Evolutionary conservation across 2,113 vertebrate genomes (phyloP).

Genomic region (Pandion haliaetus): DNA sequence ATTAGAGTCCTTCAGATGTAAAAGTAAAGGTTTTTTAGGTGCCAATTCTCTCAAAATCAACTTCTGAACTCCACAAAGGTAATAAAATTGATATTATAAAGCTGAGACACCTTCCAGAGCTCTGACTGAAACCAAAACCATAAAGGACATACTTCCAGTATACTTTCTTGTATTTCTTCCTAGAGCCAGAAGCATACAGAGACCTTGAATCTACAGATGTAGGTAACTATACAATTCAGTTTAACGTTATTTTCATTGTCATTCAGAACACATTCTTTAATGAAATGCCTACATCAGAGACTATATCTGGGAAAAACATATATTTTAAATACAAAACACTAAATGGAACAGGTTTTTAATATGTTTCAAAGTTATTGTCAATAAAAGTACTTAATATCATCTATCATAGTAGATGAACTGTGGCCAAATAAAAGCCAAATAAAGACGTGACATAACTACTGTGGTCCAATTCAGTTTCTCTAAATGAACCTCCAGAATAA

Average conservation of each 20-base stretch:
- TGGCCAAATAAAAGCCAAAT: not conserved
- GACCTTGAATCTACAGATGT: no score
- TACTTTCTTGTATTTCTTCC: not conserved
- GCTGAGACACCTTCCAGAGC: not conserved
- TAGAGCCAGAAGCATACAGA: accelerated
- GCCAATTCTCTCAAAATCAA: not conserved
- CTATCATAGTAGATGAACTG: not conserved
- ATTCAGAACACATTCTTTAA: not conserved
- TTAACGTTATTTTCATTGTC: not conserved
- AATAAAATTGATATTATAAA: not conserved
- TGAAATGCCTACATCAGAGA: not conserved
- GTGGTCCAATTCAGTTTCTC: not conserved
- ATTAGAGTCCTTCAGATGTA: not conserved
- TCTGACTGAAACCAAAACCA: not conserved
- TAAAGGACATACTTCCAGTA: not conserved
- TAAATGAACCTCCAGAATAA: not conserved
- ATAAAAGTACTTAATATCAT: not conserved
- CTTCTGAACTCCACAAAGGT: not conserved
- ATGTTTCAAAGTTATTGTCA: not conserved
- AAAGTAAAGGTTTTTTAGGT: not conserved
- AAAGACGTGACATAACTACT: not conserved
- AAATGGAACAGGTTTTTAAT: not conserved
- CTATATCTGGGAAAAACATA: not conserved
- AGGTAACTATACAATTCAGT: not conserved
- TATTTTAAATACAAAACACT: not conserved